These are phyloP conservation scores for Diprion similis DNA, from an alignment of 1,140 invertebrate species.

Conservation along the genomic window DNA sequence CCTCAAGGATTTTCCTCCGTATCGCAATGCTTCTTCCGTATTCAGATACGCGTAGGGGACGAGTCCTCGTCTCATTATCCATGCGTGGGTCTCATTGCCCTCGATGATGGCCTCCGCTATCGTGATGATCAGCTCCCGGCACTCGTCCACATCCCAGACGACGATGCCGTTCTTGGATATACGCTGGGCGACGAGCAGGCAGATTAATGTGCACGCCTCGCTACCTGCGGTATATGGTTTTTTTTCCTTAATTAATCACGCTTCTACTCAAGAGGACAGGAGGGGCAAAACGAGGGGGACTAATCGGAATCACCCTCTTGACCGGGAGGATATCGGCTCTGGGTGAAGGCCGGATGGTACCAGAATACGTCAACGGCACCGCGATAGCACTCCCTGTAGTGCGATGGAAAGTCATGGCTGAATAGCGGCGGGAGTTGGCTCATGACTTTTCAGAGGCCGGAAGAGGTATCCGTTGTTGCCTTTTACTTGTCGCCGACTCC, in stretches of 20 bases:
- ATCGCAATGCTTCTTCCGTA: constrained; percentile 49
- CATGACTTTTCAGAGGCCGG: constrained; percentile 39
- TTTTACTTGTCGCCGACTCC: neutral
- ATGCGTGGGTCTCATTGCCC: constrained; percentile 49
- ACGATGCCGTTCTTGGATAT: constrained; percentile 40
- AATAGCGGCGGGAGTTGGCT: constrained; percentile 41
- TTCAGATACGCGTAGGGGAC: constrained; percentile 52
- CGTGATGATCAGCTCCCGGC: constrained; percentile 39
- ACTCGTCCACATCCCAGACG: constrained; percentile 41
- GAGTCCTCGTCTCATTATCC: constrained; percentile 44
- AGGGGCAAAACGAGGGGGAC: no score
- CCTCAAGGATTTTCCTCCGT: constrained; percentile 43
- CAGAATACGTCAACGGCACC: constrained; percentile 44
- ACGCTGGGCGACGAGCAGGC: constrained; percentile 51
- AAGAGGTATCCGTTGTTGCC: neutral
- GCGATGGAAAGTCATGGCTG: constrained; percentile 42
- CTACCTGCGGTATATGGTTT: constrained; percentile 32
- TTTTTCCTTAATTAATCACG: neutral
- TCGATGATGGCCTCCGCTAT: constrained; percentile 54
- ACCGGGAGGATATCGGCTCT: constrained; percentile 57
- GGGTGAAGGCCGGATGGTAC: constrained; percentile 53
- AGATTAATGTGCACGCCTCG: constrained; percentile 58
- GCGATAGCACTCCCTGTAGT: constrained; percentile 38
- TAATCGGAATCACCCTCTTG: constrained; percentile 46
- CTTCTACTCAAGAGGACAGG: neutral